Percentiles rank a stretch among this genome's conserved stretches.
Evolutionary conservation across 2,797 vertebrate species (phyloP).

Genomic region (Paguma larvata): DNA sequence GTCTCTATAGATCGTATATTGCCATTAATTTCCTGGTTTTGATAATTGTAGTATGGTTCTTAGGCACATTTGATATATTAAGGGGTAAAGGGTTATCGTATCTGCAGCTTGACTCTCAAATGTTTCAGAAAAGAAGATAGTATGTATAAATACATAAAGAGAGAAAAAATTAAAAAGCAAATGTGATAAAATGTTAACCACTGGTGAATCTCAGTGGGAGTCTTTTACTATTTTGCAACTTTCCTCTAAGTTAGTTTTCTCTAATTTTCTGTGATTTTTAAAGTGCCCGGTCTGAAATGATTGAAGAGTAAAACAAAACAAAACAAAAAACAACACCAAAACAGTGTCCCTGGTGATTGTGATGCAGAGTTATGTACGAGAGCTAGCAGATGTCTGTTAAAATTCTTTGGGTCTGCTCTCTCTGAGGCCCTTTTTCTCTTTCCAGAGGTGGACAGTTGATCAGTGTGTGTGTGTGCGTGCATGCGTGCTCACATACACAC

Average conservation of each 20-base stretch:
- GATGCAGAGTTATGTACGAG: not conserved
- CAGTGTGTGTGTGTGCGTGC: not conserved
- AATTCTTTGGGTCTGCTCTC: not conserved
- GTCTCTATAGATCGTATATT: not conserved
- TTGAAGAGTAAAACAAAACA: not conserved
- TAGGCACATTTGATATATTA: not conserved
- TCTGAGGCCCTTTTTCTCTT: not conserved
- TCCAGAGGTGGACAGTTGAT: not conserved
- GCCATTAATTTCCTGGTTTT: conserved; percentile 26
- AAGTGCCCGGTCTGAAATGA: conserved; percentile 38
- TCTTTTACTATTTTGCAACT: conserved; percentile 32
- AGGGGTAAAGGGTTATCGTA: not conserved
- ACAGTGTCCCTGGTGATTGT: not conserved
- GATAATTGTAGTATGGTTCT: not conserved
- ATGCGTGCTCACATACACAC: too few species aligned
- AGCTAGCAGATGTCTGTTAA: not conserved
- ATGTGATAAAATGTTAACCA: not conserved
- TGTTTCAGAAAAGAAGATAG: not conserved
- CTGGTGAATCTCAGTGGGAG: not conserved
- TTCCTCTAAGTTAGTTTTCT: conserved; percentile 14
- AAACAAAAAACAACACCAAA: not conserved
- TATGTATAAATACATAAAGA: not conserved
- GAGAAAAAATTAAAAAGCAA: not conserved
- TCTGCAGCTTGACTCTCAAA: not conserved
- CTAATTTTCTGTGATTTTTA: conserved; percentile 21